A percentile compares a stretch with the other conserved stretches of the same genome.
Conservation (phyloP, 2,888 invertebrate genomes). For the Metellina segmentata region DNA sequence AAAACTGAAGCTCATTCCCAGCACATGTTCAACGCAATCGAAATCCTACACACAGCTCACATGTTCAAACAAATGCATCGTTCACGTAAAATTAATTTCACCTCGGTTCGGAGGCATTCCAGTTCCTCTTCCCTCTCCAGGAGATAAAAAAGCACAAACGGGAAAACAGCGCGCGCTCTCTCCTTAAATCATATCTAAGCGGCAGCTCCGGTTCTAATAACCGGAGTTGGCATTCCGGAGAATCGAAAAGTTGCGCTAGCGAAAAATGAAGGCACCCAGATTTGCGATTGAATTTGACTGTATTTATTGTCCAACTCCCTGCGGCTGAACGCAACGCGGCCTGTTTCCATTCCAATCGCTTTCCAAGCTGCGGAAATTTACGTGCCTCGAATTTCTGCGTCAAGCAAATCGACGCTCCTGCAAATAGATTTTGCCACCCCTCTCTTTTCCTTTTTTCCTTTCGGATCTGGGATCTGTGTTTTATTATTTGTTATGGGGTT, state of each 20-base stretch:
- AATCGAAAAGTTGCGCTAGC: slow-evolving; percentile 50
- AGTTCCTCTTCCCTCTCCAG: not conserved
- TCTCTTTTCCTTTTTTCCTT: not conserved
- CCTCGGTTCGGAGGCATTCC: not conserved
- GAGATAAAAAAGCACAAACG: not conserved
- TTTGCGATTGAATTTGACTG: slow-evolving; percentile 75
- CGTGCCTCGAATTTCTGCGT: slow-evolving; percentile 67
- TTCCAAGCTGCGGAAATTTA: slow-evolving; percentile 69
- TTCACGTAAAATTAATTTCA: slow-evolving; percentile 63
- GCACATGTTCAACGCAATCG: not conserved
- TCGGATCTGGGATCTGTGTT: slow-evolving; percentile 31
- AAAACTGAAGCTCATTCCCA: not conserved
- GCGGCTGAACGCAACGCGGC: not conserved
- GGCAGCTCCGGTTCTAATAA: slow-evolving; percentile 47
- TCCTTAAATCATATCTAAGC: slow-evolving; percentile 59
- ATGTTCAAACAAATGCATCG: slow-evolving; percentile 13
- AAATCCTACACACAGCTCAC: not conserved
- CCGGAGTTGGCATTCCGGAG: slow-evolving; percentile 46
- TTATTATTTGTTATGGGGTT: not conserved
- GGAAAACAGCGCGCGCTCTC: not conserved
- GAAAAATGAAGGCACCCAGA: slow-evolving; percentile 59
- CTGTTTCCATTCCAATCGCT: slow-evolving; percentile 63
- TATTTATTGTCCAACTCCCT: slow-evolving; percentile 71
- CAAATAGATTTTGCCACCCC: slow-evolving; percentile 62
- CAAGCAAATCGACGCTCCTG: slow-evolving; percentile 53